A percentile compares a stretch with the other conserved stretches of the same genome.
phyloP scores from a whole-genome alignment of 2,888 invertebrate species.

The Agapostemon virescens region DNA sequence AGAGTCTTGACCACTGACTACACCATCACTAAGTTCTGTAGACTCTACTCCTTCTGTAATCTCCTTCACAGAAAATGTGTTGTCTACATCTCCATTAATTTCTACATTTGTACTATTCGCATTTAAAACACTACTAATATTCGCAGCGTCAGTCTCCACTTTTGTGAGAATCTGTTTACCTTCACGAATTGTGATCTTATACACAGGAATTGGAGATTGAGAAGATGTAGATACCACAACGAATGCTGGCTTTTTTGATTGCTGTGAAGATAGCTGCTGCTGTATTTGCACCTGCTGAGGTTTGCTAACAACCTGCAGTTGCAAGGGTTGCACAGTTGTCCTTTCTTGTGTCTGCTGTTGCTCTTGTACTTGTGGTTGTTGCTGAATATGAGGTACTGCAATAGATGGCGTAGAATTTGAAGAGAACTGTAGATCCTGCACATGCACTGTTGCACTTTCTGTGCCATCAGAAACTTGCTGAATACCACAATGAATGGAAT shows the following conservation, averaged over 20 bases:
- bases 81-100: conserved; percentile 68
- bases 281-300: conserved; percentile 65
- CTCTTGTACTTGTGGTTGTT: conserved; percentile 53
- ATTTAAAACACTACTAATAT: conserved; percentile 73
- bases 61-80: conserved; percentile 63
- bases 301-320: conserved; percentile 67
- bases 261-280: conserved; percentile 58
- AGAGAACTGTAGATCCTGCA: conserved; percentile 66
- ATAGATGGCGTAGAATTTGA: conserved; percentile 52
- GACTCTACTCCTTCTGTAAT: conserved; percentile 71
- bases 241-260: conserved; percentile 69
- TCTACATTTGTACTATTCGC: conserved; percentile 65
- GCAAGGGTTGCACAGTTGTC: conserved; percentile 61
- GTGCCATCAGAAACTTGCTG: conserved; percentile 54
- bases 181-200: conserved; percentile 87
- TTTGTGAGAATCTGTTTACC: conserved; percentile 87
- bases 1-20: conserved; percentile 61
- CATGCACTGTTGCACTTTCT: conserved; percentile 64
- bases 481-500: conserved; percentile 52
- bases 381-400: conserved; percentile 55
- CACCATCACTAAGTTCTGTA: conserved; percentile 58
- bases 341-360: conserved; percentile 59
- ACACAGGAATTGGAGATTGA: conserved; percentile 76
- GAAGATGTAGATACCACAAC: conserved; percentile 72
- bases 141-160: conserved; percentile 79